Evolutionary conservation across 2,113 vertebrate genomes (phyloP), one percentile per base, ranked within the genome.

Genomic region (Steatornis caripensis): DNA sequence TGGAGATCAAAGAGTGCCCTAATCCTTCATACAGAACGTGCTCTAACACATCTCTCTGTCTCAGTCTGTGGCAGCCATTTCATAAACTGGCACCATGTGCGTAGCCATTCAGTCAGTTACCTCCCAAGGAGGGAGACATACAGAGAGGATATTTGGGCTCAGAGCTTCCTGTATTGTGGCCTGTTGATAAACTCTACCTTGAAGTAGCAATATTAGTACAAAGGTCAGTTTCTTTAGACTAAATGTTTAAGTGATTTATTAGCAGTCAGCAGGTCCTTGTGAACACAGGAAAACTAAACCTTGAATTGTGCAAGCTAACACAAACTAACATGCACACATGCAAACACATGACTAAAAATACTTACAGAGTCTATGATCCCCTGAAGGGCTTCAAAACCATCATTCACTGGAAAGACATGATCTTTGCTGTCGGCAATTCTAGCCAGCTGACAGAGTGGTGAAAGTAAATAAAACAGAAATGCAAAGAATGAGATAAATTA

Each of bases 361-460:
- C 99, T 99, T 97, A 99, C 99, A 13, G 99, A 99, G 97, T 99
- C 99, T 14, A 99, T 99, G 97, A 99, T 98, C 17, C 99, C 99
- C 94, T 99, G 99, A 85, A 99, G 98, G 54, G 99, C 99, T 94
- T 99, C 98, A 84, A 99, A 99, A 23, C 99, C 99, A 13, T 99
- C 99, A 20, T 99, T 99, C n/a, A 99, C 99, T 5, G 99, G 99
- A 95, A 99, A 99, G 81, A 99, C 99, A 0, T 99, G 99, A 46
- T 99, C 99, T 93, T 98, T 99, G 91, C 99, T 99, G 97, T 99
- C 99, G 13, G 99, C 99, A n/a, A 99, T 99, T 49, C 99, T 98
- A 51, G 99, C 99, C 98, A 99, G 98, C 99, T 99, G 97, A 41
- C 69, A 65, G 80, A 61, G 91, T 3, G 75, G 84, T 48, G 22